These are phyloP conservation scores for Heteronetta atricapilla DNA, from an alignment of 2,113 vertebrate genomes.

Conservation along the genomic window DNA sequence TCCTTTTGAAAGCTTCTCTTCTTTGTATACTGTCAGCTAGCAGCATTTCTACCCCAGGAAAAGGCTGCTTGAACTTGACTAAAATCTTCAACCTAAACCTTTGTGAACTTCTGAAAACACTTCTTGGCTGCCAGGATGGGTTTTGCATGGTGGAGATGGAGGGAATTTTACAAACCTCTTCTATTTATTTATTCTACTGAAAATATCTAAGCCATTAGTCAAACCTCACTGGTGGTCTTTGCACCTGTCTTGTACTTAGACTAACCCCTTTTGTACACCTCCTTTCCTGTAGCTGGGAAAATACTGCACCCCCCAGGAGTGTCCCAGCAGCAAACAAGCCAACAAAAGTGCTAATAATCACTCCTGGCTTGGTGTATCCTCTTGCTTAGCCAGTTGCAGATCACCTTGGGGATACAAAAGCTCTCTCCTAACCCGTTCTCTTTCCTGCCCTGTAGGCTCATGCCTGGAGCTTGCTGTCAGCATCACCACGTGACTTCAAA, in stretches of 20 bases:
- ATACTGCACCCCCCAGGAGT: not conserved
- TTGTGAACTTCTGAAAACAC: not conserved
- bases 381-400: not conserved
- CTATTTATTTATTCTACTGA: not conserved
- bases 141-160: not conserved
- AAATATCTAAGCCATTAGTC: not conserved
- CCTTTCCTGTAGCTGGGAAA: not conserved
- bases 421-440: not conserved
- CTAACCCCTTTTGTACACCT: not conserved
- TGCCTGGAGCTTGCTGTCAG: not conserved
- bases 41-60: not conserved
- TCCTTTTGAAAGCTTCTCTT: not conserved
- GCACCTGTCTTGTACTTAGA: not conserved
- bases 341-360: not conserved
- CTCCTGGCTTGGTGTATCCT: not conserved
- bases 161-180: not conserved
- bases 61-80: not conserved
- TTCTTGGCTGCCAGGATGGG: not conserved
- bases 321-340: not conserved
- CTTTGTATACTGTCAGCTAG: not conserved
- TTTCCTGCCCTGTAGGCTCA: not conserved
- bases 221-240: not conserved
- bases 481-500: not conserved
- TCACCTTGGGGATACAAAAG: not conserved
- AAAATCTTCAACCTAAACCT: not conserved